Percentiles rank a stretch among this genome's conserved stretches.
These are phyloP conservation scores for Bombylius discolor DNA, from an alignment of 2,888 invertebrate genomes.

Conservation along the genomic window DNA sequence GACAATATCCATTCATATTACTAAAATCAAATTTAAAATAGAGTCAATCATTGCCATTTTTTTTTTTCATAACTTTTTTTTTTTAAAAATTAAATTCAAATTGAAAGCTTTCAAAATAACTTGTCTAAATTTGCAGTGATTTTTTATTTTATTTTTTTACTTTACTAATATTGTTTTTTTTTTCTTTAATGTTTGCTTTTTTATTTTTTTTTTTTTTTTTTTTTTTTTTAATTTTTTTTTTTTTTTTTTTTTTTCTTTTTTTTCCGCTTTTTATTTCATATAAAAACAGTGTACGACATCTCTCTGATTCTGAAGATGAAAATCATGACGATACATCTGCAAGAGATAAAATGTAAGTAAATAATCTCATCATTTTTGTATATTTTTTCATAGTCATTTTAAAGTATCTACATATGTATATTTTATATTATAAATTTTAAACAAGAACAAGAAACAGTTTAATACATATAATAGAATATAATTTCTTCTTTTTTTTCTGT, in stretches of 20 bases:
- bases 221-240: conserved; percentile 6
- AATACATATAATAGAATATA: no score
- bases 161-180: conserved; percentile 8
- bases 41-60: no score
- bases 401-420: no score
- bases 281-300: conserved; percentile 26
- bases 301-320: conserved; percentile 38
- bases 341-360: conserved; percentile 33
- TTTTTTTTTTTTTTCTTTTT: conserved; percentile 4
- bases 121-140: no score
- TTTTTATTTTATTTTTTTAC: not conserved
- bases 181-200: conserved; percentile 4
- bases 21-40: no score
- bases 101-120: no score
- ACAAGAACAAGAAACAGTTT: no score
- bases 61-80: no score
- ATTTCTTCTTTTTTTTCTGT: not conserved
- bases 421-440: no score
- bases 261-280: conserved; percentile 2
- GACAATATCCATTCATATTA: no score
- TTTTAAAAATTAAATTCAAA: no score
- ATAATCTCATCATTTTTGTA: conserved; percentile 1
- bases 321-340: conserved; percentile 34
- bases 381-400: not conserved
- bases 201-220: conserved; percentile 7